A percentile compares a stretch with the other conserved stretches of the same genome.
Conservation (phyloP, 2,888 invertebrate species). For the Metellina segmentata region DNA sequence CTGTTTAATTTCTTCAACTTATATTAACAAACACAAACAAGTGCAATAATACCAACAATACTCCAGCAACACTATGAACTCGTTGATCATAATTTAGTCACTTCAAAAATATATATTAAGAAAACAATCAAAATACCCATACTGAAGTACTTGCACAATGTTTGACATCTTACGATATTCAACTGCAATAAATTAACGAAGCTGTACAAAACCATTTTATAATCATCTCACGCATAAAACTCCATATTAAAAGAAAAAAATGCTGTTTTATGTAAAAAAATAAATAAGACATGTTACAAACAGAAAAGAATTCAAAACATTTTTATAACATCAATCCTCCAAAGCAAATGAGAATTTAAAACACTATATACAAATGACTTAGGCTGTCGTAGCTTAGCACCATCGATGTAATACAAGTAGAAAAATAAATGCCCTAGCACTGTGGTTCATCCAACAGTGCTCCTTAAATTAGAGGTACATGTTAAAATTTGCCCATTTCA, state of each 20-base stretch:
- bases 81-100: not conserved
- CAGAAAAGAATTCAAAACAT: slow-evolving; percentile 9
- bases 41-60: not conserved
- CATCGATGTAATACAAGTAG: slow-evolving; percentile 34
- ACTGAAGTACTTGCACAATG: no score
- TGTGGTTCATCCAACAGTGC: not conserved
- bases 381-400: slow-evolving; percentile 59
- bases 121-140: no score
- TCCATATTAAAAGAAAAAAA: slow-evolving; percentile 37
- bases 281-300: slow-evolving; percentile 57
- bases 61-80: not conserved
- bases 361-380: slow-evolving; percentile 65
- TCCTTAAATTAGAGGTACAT: no score
- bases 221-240: slow-evolving; percentile 16
- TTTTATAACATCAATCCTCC: not conserved
- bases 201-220: slow-evolving; percentile 43
- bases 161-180: slow-evolving; percentile 8
- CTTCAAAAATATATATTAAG: not conserved
- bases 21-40: not conserved
- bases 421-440: slow-evolving; percentile 23
- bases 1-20: not conserved
- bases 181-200: slow-evolving; percentile 58
- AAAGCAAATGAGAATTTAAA: slow-evolving; percentile 19
- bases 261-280: slow-evolving; percentile 42
- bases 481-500: no score